Base-by-base conservation (phyloP, 2,888 invertebrate genomes). In the Ashinkailepas kermadecensis region DNA sequence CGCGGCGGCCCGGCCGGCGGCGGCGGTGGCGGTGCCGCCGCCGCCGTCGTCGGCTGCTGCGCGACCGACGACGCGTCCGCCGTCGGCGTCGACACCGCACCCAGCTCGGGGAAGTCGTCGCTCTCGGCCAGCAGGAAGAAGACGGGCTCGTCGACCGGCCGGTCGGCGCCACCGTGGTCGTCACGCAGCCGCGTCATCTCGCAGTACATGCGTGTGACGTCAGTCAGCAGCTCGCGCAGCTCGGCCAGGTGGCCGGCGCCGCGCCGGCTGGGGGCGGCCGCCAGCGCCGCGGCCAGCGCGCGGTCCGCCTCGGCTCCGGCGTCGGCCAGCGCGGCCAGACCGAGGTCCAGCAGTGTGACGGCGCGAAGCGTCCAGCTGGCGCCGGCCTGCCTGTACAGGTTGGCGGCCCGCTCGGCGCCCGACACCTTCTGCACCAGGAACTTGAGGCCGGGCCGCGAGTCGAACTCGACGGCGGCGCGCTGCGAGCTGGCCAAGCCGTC, bases 371-470 rank as follows among this genome's bases (percentile, higher is more conserved):
- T 93, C 93, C 96, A 95, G 0, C 96, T 94, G 0, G 95, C 95
- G 62, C 95, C 95, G 15, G 96, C 95, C 88, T 96, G 96, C 83
- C 94, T 94, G 87, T 95, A 96, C n/a, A 96, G 89, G 88, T 95
- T 96, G 2, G 96, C 95, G 9, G 95, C 94, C 85, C 93, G 91
- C 83, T 93, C 93, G 84, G 95, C 90, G 86, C 93, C 94, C 0
- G 94, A 94, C 0, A 96, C 95, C 89, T 97, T 97, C 88, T 97
- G 97, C 83, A 96, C 92, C 7, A 97, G 90, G 87, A 97, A 97
- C 87, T 97, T 97, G 39, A 97, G 89, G 0, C 97, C 97, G 0
- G 97, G 97, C 62, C 97, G 91, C 13, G 92, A 90, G 87, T 97
- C 97, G 87, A 97, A 97, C 86, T 94, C 94, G 87, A 93, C 90